Evolutionary conservation across 2,888 invertebrate genomes (phyloP), one percentile per base, ranked within the genome.

Genomic region (Physocephala rufipes): DNA sequence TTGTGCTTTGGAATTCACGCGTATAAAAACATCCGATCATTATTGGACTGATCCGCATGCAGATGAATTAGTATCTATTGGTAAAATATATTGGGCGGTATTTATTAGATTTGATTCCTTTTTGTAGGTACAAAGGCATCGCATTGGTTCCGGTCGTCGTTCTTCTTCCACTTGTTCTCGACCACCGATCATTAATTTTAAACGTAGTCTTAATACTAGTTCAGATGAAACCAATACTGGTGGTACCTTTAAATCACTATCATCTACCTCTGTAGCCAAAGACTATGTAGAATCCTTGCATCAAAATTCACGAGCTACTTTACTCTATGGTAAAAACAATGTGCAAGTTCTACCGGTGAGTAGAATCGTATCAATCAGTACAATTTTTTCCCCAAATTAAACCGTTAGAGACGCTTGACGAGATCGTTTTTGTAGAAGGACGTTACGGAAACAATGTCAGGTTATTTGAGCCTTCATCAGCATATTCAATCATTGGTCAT

Each of bases 251-350:
- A 86, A 84, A 72, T 83, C 83, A 1, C 83, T 81, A 45, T 79
- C 82, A 1, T 82, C 86, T 70, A 86, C 76, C 73, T 87, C 76
- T 76, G 88, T 81, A 45, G 95, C 96, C 73, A 93, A 96, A 83
- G 97, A 97, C 80, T 97, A 97, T 84, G 97, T 97, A 1, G 96
- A 96, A 84, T 95, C 95, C 28, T 88, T 97, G 76, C 97, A 97
- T 84, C 97, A 98, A 85, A 97, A 97, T 84, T 93, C 92, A n/a
- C 90, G 93, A 76, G 94, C 95, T 0, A 93, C 95, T 0, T 88
- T 98, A 51, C 88, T 97, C 55, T 98, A 97, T 82, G 97, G 97
- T 45, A 97, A 97, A 86, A 96, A 96, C 85, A 96, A 96, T 84
- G 96, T 96, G 1, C 87, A 90, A 67, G 95, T 96, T n/a, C 90